These are phyloP conservation scores for Omphaloscelis lunosa DNA, from an alignment of 2,888 invertebrate genomes.

Conservation along the genomic window DNA sequence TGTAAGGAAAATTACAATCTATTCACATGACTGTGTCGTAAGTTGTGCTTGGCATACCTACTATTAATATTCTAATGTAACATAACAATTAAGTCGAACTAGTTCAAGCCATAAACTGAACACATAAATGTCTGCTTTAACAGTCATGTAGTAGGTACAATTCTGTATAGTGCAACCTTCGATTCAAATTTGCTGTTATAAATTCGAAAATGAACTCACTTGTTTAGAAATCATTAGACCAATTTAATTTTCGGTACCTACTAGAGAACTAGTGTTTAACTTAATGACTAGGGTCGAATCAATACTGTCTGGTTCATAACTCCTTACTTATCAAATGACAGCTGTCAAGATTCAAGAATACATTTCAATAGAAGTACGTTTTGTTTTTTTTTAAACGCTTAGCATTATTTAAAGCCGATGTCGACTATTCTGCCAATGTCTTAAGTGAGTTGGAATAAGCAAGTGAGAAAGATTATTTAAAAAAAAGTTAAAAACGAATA, in stretches of 20 bases:
- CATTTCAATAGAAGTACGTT: not conserved
- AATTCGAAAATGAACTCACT: not conserved
- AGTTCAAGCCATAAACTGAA: conserved; percentile 19
- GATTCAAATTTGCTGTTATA: not conserved
- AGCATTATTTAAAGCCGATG: too few relatives aligned
- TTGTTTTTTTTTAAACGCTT: not conserved
- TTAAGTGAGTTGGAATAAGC: too few relatives aligned
- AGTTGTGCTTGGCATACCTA: conserved; percentile 17
- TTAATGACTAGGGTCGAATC: not conserved
- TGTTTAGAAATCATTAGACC: not conserved
- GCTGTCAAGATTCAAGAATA: not conserved
- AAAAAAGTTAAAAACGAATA: too few relatives aligned
- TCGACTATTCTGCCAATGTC: too few relatives aligned
- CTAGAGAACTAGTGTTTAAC: too few relatives aligned
- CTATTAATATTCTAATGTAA: conserved; percentile 23
- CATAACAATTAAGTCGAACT: conserved; percentile 25
- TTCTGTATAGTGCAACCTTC: not conserved
- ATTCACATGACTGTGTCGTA: not conserved
- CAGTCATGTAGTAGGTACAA: not conserved
- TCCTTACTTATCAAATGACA: not conserved
- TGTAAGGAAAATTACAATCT: conserved; percentile 5
- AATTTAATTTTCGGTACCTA: not conserved
- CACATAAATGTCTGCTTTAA: conserved; percentile 8
- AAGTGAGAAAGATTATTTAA: too few relatives aligned
- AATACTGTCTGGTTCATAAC: not conserved